Conservation (phyloP, 2,113 vertebrate species). For the Crocuta crocuta region DNA sequence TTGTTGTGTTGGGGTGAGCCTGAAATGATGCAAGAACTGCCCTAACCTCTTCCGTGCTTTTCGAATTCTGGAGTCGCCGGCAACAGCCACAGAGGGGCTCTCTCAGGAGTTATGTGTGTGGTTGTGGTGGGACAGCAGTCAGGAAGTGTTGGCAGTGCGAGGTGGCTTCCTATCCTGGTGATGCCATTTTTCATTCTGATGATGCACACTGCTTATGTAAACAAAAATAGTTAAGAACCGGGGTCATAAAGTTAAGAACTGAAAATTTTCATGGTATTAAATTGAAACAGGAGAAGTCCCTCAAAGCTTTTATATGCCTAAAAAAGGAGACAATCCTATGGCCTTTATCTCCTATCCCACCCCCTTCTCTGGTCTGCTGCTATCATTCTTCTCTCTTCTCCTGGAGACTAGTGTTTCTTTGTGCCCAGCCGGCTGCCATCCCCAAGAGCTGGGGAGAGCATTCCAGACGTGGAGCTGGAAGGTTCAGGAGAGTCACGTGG, state of each 20-base stretch:
- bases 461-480: neutral
- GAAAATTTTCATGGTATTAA: neutral
- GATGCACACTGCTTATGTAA: neutral
- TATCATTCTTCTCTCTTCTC: neutral
- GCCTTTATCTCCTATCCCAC: neutral
- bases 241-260: neutral
- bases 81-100: neutral
- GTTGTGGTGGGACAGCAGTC: neutral
- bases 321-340: neutral
- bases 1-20: neutral
- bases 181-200: neutral
- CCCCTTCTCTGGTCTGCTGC: neutral
- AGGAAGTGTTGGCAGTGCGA: neutral
- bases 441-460: neutral
- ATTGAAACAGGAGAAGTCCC: neutral
- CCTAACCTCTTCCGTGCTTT: neutral
- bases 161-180: neutral
- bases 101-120: neutral
- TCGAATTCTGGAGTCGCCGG: neutral
- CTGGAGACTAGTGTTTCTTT: neutral
- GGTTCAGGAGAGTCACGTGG: neutral
- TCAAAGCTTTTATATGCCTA: neutral
- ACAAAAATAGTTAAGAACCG: neutral
- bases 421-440: neutral
- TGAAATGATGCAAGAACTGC: neutral